These are phyloP conservation scores for Reticulitermes speratus DNA, from an alignment of 1,140 invertebrate genomes.

Conservation along the genomic window DNA sequence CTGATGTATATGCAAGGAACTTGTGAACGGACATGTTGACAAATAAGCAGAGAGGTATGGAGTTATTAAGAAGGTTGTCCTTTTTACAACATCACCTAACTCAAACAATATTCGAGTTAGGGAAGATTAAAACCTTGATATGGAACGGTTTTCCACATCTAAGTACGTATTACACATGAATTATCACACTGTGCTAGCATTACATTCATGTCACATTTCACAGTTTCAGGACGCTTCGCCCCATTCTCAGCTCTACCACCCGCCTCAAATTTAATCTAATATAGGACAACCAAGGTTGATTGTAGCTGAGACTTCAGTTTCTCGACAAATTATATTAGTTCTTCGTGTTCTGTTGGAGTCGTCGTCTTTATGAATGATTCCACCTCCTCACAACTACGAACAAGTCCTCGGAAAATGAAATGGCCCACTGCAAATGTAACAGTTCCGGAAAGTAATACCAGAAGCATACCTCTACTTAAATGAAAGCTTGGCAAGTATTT, in stretches of 20 bases:
- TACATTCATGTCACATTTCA: constrained; percentile 13
- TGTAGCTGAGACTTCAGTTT: constrained; percentile 6
- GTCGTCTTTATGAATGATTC: constrained; percentile 9
- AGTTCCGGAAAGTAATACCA: background rate
- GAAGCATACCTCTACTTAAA: too few species aligned
- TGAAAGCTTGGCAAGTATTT: too few species aligned
- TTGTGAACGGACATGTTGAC: too few species aligned
- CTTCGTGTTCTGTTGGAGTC: background rate
- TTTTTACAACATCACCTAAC: too few species aligned
- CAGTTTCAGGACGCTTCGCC: background rate
- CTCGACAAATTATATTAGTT: background rate
- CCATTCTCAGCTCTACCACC: background rate
- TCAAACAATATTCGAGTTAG: too few species aligned
- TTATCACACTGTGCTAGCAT: background rate
- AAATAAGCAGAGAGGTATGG: too few species aligned
- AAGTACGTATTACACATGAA: background rate
- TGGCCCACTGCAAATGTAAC: background rate
- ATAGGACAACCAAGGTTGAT: background rate
- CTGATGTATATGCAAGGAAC: too few species aligned
- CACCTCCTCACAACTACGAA: background rate
- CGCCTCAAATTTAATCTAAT: background rate
- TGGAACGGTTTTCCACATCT: background rate
- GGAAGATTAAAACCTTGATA: background rate
- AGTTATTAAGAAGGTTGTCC: too few species aligned
- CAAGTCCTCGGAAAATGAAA: background rate